Percentiles rank a stretch among this genome's conserved stretches.
Conservation (phyloP, 2,888 invertebrate species). For the Falcaria lacertinaria region DNA sequence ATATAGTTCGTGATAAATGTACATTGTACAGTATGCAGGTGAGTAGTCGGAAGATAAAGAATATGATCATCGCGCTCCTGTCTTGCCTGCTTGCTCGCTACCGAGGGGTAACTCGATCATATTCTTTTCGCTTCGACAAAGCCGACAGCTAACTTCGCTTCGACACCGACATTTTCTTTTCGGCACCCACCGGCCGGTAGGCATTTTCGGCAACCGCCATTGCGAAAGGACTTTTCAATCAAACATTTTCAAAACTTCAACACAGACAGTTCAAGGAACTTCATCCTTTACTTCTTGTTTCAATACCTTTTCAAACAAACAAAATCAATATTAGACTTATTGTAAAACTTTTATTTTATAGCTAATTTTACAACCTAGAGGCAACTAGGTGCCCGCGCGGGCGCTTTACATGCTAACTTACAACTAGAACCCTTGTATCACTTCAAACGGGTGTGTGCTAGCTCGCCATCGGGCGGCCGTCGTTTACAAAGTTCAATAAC, state of each 20-base stretch:
- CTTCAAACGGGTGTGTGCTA: constrained; percentile 14
- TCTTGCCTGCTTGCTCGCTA: constrained; percentile 49
- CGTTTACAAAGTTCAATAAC: constrained; percentile 21
- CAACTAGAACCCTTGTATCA: constrained; percentile 50
- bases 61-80: constrained; percentile 66
- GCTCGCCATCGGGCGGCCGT: constrained; percentile 7
- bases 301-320: constrained; percentile 91
- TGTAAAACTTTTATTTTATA: constrained; percentile 70
- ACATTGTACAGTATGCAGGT: constrained; percentile 26
- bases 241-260: constrained; percentile 79
- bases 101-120: constrained; percentile 58
- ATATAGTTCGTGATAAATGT: constrained; percentile 16
- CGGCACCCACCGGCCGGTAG: constrained; percentile 52
- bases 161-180: constrained; percentile 44
- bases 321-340: constrained; percentile 84
- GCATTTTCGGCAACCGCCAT: constrained; percentile 63
- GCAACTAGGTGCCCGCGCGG: constrained; percentile 49
- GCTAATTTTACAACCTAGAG: constrained; percentile 71
- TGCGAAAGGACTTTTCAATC: constrained; percentile 70
- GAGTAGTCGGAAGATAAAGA: constrained; percentile 46
- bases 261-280: constrained; percentile 80
- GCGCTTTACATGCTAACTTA: constrained; percentile 64
- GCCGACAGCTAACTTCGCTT: constrained; percentile 51
- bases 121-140: constrained; percentile 71
- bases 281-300: constrained; percentile 92